Conservation (phyloP, 2,888 invertebrate species). For the Eilema sororculum region DNA sequence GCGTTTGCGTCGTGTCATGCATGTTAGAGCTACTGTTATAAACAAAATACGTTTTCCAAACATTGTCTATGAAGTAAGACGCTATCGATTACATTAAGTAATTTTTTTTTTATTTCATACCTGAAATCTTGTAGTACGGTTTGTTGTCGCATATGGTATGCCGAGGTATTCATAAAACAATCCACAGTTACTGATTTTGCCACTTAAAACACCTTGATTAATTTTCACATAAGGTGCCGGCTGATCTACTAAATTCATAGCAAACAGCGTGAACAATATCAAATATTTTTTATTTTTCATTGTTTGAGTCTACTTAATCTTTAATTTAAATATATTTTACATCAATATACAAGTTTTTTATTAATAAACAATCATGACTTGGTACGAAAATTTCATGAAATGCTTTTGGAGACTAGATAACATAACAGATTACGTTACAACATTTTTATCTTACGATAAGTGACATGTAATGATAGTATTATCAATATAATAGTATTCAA, state of each 20-base stretch:
- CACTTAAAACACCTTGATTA: constrained; percentile 75
- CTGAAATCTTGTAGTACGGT: constrained; percentile 72
- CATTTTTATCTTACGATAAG: not conserved
- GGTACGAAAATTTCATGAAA: not conserved
- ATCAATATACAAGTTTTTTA: not conserved
- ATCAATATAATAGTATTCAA: not conserved
- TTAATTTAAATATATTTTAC: not conserved
- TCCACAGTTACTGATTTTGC: constrained; percentile 75
- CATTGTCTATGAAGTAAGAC: not conserved
- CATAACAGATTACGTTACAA: not conserved
- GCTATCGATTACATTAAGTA: not conserved
- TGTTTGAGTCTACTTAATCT: constrained; percentile 29
- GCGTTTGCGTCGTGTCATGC: no score
- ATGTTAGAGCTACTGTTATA: no score
- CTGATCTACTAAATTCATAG: constrained; percentile 77
- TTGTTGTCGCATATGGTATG: constrained; percentile 76
- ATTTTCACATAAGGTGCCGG: constrained; percentile 75
- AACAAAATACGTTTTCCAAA: no score
- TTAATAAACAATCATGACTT: not conserved
- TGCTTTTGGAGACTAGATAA: not conserved
- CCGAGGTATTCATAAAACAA: constrained; percentile 76
- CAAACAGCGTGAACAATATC: constrained; percentile 73
- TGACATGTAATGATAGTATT: not conserved
- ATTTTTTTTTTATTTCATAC: constrained; percentile 58
- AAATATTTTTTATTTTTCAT: constrained; percentile 68